phyloP scores from a whole-genome alignment of 2,113 vertebrate species.

The Deroptyus accipitrinus region DNA sequence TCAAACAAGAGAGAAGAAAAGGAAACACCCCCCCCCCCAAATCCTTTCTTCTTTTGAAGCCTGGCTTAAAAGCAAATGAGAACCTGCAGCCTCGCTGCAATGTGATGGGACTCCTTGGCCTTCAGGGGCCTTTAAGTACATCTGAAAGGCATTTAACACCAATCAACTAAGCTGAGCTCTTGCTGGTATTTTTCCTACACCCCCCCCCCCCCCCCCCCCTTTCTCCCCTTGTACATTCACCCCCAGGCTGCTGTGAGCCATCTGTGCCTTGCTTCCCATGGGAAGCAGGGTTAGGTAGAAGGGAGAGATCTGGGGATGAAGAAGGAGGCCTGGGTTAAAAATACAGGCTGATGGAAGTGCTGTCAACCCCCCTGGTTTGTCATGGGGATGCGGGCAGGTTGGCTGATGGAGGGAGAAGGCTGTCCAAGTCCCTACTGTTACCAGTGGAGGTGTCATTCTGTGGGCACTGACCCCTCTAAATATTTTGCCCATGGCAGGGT shows the following conservation, averaged over 20 bases:
- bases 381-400: rapidly evolving
- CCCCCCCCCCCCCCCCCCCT: neutral
- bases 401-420: neutral
- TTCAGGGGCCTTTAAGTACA: slow-evolving; percentile 38
- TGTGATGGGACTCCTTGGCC: neutral
- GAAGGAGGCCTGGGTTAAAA: neutral
- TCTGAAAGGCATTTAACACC: slow-evolving; percentile 63
- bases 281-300: neutral
- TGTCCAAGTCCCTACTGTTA: neutral
- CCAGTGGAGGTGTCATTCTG: neutral
- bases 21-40: neutral
- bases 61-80: slow-evolving; percentile 54
- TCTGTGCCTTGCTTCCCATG: neutral
- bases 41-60: slow-evolving; percentile 46
- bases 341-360: neutral
- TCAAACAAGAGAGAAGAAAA: neutral
- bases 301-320: neutral
- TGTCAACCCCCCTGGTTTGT: neutral
- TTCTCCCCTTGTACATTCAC: neutral
- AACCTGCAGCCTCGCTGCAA: slow-evolving; percentile 40
- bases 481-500: neutral
- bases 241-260: slow-evolving; percentile 34
- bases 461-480: neutral
- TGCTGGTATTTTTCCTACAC: neutral
- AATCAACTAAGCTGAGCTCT: slow-evolving; percentile 35